Base-by-base conservation (phyloP, 2,113 vertebrate genomes). In the Indri indri region DNA sequence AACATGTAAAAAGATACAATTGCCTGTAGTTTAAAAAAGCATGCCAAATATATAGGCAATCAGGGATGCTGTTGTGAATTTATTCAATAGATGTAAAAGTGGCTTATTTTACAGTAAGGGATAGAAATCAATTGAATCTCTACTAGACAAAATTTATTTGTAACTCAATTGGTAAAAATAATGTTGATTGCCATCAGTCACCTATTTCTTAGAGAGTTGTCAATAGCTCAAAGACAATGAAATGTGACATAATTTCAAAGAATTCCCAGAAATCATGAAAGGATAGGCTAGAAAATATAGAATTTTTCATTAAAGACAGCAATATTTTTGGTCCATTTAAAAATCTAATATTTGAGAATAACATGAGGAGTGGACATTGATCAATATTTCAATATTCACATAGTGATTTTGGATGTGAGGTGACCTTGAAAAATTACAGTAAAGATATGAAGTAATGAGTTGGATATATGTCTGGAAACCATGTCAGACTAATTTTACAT, bases 381-480 rank as follows among this genome's bases (percentile, higher is more conserved):
- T 83, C 40, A 93, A 61, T 34, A 40, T 87, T 76, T 93, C 16
- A 66, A 7, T 57, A n/a, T 73, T 65, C 23, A 42, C 4, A 66
- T 27, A 17, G 22, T 65, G 5, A 65, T 65, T 79, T 65, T 18
- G 40, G 5, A 95, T 8, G 8, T 73, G 45, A 94, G 14, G 11
- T 73, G 45, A 73, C 22, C 50, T 42, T 84, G 88, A 34, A 22
- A 91, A 65, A 22, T 76, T 95, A 52, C 23, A 42, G 18, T 63
- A 57, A 70, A 87, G 25, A 70, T 88, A 50, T 73, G 61, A 87
- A 84, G 20, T 88, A 47, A 27, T 47, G 47, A 73, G 30, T 50
- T 87, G 47, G 34, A 66, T 83, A 90, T 13, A 79, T 79, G 8
- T 65, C 83, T 88, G 54, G 18, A 68, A 89, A 80, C 80, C 18